Evolutionary conservation across 2,113 vertebrate species (phyloP).

Genomic region (Phoenicopterus ruber): DNA sequence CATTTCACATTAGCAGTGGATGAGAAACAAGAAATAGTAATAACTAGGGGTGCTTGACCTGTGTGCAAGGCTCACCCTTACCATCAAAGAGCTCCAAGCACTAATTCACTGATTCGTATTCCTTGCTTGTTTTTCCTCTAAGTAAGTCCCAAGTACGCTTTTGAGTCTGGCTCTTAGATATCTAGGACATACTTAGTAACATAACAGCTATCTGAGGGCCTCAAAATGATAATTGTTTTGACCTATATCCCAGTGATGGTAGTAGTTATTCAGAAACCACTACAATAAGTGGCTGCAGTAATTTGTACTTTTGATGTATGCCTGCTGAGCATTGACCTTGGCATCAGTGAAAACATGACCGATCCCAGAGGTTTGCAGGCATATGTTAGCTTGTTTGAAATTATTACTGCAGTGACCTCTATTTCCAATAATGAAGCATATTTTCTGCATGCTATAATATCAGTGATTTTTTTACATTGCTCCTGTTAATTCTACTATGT

Average conservation of each 20-base stretch:
- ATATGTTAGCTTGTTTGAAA: neutral
- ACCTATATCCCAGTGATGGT: neutral
- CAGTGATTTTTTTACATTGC: neutral
- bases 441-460: neutral
- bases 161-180: neutral
- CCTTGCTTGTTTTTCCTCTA: neutral
- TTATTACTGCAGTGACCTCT: neutral
- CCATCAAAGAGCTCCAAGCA: neutral
- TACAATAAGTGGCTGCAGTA: neutral
- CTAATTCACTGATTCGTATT: neutral
- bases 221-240: slow-evolving; percentile 4
- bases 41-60: neutral
- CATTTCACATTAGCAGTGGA: neutral
- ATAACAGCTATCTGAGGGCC: neutral
- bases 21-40: neutral
- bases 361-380: neutral
- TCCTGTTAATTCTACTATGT: neutral
- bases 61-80: neutral
- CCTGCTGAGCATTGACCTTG: neutral
- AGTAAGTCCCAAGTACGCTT: neutral
- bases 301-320: neutral
- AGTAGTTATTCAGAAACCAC: neutral
- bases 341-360: neutral
- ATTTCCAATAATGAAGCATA: neutral
- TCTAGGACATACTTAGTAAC: neutral